phyloP scores from a whole-genome alignment of 2,797 vertebrate species.

The Falco peregrinus region DNA sequence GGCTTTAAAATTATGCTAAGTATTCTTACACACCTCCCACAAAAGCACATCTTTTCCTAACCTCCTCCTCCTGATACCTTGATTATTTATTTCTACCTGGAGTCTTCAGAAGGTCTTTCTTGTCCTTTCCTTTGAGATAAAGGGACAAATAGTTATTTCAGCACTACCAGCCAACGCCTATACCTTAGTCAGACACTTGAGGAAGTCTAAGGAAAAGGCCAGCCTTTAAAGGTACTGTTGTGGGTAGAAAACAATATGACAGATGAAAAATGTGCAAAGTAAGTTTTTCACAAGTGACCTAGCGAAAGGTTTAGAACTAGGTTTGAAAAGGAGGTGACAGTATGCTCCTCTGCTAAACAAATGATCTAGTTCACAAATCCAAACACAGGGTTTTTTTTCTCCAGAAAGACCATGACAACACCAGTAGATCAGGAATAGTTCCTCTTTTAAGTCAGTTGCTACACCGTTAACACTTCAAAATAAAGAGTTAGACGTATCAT shows the following conservation, averaged over 20 bases:
- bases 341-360: neutral
- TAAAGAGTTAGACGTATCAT: neutral
- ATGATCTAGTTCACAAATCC: neutral
- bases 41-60: neutral
- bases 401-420: neutral
- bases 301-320: neutral
- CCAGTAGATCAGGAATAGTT: neutral
- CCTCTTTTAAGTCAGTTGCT: neutral
- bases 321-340: neutral
- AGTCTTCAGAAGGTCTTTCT: neutral
- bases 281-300: neutral
- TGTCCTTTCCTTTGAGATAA: neutral
- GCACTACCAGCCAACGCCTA: neutral
- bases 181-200: neutral
- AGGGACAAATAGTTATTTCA: neutral
- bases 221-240: neutral
- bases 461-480: neutral
- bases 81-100: neutral
- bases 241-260: neutral
- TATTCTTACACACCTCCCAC: neutral
- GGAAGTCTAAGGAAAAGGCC: neutral
- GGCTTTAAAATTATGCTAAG: neutral
- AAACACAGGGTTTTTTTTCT: neutral
- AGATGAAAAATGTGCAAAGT: neutral
- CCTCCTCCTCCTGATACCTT: neutral